Base-by-base conservation (phyloP, 2,888 invertebrate genomes). In the Chalcosyrphus nemorum region DNA sequence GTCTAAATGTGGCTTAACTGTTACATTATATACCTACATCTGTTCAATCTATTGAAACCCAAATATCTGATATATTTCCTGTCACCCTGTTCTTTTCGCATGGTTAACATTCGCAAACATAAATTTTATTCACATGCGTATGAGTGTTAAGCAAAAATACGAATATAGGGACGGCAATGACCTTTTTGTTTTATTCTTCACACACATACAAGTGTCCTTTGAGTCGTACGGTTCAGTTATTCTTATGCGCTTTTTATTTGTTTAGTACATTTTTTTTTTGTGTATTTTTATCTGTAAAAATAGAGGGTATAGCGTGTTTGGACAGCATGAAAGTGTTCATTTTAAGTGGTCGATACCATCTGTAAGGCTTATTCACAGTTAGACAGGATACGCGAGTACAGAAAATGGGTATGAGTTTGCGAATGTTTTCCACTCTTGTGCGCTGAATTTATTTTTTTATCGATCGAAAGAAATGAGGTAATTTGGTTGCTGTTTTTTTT, bases 161-260 rank as follows among this genome's bases (percentile, higher is more conserved):
- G 5, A 29, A 70, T 71, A 32, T n/a, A 9, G 61, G 56, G 56
- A 71, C 19, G 61, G 45, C 71, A 71, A 63, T 71, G 70, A 63
- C 70, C 63, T 63, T 63, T 47, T 47, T 45, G 54, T 63, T 38
- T 45, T 43, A 56, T 47, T 61, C 70, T n/a, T 38, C 17, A 61
- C 61, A 52, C 59, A 32, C 13, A n/a, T 38, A 27, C 7, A 15
- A 32, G 4, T 4, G 11, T 2, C 50, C 7, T 56, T 32, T 17
- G 21, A 5, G 32, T 24, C 11, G 61, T 54, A 56, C 56, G 45
- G 32, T 6, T 45, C 54, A 70, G 71, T 76, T 70, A 45, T 70
- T 61, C 45, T 71, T 50, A 56, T 35, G 59, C 21, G 13, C 29
- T 61, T 61, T 43, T 29, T 50, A 50, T 70, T 43, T 47, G n/a